Percentiles rank a stretch among this genome's conserved stretches.
phyloP scores from a whole-genome alignment of 2,797 vertebrate species.

The Pseudomugil tenellus region DNA sequence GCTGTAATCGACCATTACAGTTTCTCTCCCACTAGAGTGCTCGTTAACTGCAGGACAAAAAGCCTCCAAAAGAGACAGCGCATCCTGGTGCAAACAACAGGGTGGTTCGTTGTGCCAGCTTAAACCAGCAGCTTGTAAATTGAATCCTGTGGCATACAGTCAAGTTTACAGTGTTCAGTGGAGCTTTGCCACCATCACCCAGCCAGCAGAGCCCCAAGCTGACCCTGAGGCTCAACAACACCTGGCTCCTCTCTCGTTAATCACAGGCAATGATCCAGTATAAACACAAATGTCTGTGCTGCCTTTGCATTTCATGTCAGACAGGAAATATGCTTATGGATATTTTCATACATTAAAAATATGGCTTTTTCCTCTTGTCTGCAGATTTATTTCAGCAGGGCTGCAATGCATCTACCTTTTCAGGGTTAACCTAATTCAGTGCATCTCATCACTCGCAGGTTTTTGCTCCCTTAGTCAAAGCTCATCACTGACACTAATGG shows the following conservation, averaged over 20 bases:
- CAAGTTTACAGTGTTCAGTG: slow-evolving; percentile 72
- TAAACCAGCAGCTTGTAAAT: slow-evolving; percentile 81
- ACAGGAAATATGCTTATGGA: slow-evolving; percentile 15
- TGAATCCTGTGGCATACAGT: slow-evolving; percentile 76
- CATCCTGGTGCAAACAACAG: slow-evolving; percentile 70
- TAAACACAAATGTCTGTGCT: slow-evolving; percentile 50
- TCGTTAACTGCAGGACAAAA: slow-evolving; percentile 75
- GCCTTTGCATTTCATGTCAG: slow-evolving; percentile 32
- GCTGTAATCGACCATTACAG: slow-evolving; percentile 73
- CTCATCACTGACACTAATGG: slow-evolving; percentile 61
- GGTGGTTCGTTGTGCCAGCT: slow-evolving; percentile 62
- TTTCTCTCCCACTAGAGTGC: slow-evolving; percentile 65
- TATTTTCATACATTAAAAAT: slow-evolving; percentile 32
- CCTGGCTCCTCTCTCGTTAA: slow-evolving; percentile 69
- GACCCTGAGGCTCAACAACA: slow-evolving; percentile 69
- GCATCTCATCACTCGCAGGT: slow-evolving; percentile 51
- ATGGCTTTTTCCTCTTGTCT: slow-evolving; percentile 23
- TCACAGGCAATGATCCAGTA: slow-evolving; percentile 61
- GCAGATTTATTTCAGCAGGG: slow-evolving; percentile 37
- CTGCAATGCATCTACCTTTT: slow-evolving; percentile 43
- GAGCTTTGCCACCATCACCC: slow-evolving; percentile 66
- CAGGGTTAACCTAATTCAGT: slow-evolving; percentile 53
- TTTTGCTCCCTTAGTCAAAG: slow-evolving; percentile 61
- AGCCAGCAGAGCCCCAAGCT: slow-evolving; percentile 66
- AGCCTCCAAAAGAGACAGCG: slow-evolving; percentile 64